These are phyloP conservation scores for Ptychoptera albimana DNA, from an alignment of 2,888 invertebrate genomes.

Conservation along the genomic window DNA sequence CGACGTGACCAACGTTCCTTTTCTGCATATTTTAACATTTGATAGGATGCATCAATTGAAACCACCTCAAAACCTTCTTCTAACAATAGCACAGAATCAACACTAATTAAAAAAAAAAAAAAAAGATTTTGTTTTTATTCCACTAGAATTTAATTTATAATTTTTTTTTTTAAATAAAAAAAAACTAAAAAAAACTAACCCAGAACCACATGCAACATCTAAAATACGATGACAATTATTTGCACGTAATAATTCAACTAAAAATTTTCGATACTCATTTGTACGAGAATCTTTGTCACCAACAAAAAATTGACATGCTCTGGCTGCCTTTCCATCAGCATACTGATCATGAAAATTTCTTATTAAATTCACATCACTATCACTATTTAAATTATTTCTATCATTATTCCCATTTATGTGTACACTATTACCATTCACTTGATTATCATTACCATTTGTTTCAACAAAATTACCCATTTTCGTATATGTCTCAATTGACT, in stretches of 20 bases:
- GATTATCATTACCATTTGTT: too few relatives aligned
- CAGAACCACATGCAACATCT: constrained; percentile 82
- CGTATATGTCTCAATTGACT: too few relatives aligned
- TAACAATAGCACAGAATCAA: constrained; percentile 75
- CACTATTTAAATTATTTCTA: too few relatives aligned
- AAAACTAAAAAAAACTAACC: constrained; percentile 42
- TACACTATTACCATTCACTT: too few relatives aligned
- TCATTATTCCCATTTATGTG: too few relatives aligned
- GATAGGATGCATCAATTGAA: constrained; percentile 81
- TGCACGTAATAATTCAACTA: constrained; percentile 49
- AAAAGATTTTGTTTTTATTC: constrained; percentile 1
- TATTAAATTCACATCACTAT: too few relatives aligned
- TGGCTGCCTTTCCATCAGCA: constrained; percentile 80
- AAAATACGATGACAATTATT: constrained; percentile 57
- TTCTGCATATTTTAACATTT: constrained; percentile 80
- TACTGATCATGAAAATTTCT: constrained; percentile 55
- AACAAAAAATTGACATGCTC: constrained; percentile 81
- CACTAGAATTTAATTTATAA: background rate
- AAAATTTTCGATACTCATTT: constrained; percentile 66
- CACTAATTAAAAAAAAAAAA: constrained; percentile 32
- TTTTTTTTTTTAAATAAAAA: background rate
- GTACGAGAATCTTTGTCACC: constrained; percentile 75
- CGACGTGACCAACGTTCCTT: constrained; percentile 73
- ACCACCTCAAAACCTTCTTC: constrained; percentile 77
- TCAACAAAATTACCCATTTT: too few relatives aligned